Conservation (phyloP, 2,888 invertebrate species). For the Stenchaetothrips biformis region DNA sequence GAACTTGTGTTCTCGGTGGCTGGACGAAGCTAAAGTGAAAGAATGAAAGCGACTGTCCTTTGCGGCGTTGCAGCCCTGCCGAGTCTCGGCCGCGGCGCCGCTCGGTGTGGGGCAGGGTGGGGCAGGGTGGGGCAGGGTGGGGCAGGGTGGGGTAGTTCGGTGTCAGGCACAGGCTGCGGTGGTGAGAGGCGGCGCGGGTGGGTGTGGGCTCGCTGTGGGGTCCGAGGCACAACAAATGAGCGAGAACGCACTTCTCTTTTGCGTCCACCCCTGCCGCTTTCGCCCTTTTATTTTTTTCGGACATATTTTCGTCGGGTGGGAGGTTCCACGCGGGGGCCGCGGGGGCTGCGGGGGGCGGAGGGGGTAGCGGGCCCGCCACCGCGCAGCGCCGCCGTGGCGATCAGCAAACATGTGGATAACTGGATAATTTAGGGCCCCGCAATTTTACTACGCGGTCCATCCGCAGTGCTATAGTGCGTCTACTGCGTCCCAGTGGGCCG, state of each 20-base stretch:
- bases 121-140: background rate
- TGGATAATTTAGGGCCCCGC: background rate
- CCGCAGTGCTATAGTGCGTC: no score
- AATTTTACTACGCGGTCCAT: background rate
- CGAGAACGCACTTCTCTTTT: background rate
- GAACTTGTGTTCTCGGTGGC: no score
- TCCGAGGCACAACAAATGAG: background rate
- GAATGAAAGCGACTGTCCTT: background rate
- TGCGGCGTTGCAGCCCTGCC: no score
- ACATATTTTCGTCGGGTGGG: background rate
- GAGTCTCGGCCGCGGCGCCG: no score
- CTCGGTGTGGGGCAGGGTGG: no score
- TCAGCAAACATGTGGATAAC: background rate
- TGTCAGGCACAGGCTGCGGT: background rate
- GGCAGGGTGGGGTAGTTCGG: background rate
- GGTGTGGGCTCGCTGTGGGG: no score
- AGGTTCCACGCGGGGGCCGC: background rate
- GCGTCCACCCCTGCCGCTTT: background rate
- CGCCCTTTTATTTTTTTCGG: background rate
- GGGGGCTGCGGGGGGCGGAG: no score
- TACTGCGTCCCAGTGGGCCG: no score
- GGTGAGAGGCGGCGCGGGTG: background rate
- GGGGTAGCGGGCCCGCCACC: no score
- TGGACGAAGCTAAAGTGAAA: background rate
- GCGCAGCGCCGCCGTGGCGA: background rate